Evolutionary conservation across 2,888 invertebrate species (phyloP), one percentile per base, ranked within the genome.

Genomic region (Alloplasta piceator): DNA sequence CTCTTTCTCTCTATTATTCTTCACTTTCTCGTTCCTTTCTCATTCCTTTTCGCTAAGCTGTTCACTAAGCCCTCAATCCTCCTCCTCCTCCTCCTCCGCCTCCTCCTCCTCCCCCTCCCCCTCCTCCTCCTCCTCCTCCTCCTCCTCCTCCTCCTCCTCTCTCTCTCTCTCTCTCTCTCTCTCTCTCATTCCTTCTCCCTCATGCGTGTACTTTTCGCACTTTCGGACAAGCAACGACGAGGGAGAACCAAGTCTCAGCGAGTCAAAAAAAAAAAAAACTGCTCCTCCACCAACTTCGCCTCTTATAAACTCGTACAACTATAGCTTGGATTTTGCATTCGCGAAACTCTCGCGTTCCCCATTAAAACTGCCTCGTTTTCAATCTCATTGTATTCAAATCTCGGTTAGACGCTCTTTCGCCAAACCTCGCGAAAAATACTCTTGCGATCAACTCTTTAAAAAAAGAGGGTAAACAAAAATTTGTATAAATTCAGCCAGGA

Each of bases 301-400:
- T 48, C 41, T 58, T 14, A 38, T 48, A 60, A 38, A 39, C 26
- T 26, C 26, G 26, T 26, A 26, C 26, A 26, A 26, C 26, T 26
- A 26, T 26, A 26, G 26, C 26, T 64, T 73, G 64, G 63, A 73
- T 73, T 61, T 64, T 38, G 12, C 43, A 46, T 46, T 50, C 50
- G 63, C 41, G 48, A 75, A 58, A 50, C 58, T 75, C 67, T 56
- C 46, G 61, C 64, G 38, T 46, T 86, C 85, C 86, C 89, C 88
- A 89, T 90, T 89, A 89, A 88, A 88, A 85, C 84, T 82, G 80
- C 78, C 79, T 78, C 78, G 52, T 16, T 50, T 52, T 61, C 75
- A 70, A 68, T 80, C 78, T 88, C 89, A 91, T 91, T 91, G 91
- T 91, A 91, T 91, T 91, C 90, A 91, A 91, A 91, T 91, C 81